Evolutionary conservation across 2,113 vertebrate species (phyloP).

Genomic region (Uria aalge): DNA sequence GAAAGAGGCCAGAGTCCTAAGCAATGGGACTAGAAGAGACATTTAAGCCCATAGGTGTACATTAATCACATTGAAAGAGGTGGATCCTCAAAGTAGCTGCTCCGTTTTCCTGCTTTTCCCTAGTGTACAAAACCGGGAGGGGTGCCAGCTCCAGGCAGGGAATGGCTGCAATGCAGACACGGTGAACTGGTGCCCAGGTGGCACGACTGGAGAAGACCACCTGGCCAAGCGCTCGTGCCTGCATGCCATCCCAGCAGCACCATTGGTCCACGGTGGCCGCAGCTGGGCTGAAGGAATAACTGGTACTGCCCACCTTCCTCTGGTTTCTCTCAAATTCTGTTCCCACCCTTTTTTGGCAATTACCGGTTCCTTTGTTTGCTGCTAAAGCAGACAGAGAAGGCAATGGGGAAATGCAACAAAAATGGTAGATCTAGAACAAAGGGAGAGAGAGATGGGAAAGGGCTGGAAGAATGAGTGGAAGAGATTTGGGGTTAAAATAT

Average conservation of each 20-base stretch:
- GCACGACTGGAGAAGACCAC: not conserved
- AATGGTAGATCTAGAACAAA: not conserved
- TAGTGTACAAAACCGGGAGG: not conserved
- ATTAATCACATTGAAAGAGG: not conserved
- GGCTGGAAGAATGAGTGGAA: not conserved
- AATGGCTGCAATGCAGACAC: rapidly evolving
- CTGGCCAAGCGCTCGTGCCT: rapidly evolving
- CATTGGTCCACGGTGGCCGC: rapidly evolving
- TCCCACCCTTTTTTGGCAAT: not conserved
- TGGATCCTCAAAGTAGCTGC: not conserved
- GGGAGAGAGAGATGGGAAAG: not conserved
- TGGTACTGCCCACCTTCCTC: not conserved
- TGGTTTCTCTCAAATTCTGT: not conserved
- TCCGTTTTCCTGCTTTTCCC: not conserved
- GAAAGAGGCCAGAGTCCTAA: not conserved
- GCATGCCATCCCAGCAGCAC: not conserved
- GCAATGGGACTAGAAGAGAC: not conserved
- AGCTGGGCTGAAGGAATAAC: not conserved
- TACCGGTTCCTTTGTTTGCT: not conserved
- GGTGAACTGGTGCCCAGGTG: not conserved
- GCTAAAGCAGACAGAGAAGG: not conserved
- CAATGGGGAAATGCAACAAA: not conserved
- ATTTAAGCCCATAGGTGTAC: no score
- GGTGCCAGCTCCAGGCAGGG: not conserved
- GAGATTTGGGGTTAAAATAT: not conserved